phyloP scores from a whole-genome alignment of 2,113 vertebrate genomes.

The Tapirus terrestris region DNA sequence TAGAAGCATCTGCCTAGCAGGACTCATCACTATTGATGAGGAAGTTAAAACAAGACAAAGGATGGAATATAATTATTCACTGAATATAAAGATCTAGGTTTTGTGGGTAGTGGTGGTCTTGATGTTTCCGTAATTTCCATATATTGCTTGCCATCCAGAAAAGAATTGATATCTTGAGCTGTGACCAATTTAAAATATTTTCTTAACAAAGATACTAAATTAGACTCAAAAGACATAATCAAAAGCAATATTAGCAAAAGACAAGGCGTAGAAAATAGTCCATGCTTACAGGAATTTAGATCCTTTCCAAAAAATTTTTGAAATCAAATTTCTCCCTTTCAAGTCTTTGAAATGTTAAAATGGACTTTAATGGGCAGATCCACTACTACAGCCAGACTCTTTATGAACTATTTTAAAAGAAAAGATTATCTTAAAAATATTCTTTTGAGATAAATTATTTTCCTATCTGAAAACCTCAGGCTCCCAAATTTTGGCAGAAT shows the following conservation, averaged over 20 bases:
- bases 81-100: background rate
- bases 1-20: background rate
- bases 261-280: background rate
- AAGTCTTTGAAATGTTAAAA: background rate
- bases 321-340: background rate
- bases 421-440: background rate
- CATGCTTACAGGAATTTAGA: background rate
- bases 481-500: background rate
- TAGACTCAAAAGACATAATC: background rate
- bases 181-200: background rate
- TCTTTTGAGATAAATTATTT: background rate
- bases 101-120: background rate
- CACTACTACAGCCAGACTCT: background rate
- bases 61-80: background rate
- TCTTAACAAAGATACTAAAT: conserved; percentile 14
- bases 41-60: background rate
- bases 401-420: background rate
- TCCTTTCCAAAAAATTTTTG: background rate
- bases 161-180: background rate
- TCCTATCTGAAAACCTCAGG: background rate
- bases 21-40: background rate
- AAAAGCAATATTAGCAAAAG: background rate
- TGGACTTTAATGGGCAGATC: background rate
- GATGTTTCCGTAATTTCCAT: background rate
- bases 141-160: background rate